These are phyloP conservation scores for Spizella passerina DNA, from an alignment of 2,797 vertebrate genomes.

Conservation along the genomic window DNA sequence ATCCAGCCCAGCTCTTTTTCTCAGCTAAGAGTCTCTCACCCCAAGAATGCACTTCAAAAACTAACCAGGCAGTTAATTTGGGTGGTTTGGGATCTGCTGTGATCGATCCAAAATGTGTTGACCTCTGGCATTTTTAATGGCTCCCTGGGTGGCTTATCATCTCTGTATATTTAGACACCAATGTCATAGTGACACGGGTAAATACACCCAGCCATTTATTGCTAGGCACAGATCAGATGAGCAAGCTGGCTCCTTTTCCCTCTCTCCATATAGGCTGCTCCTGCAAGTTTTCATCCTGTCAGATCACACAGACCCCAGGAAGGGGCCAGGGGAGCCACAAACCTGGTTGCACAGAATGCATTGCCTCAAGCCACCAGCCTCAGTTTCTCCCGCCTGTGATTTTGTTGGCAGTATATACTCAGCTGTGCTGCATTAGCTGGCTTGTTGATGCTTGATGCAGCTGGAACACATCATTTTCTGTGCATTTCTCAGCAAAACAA, in stretches of 20 bases:
- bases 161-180: background rate
- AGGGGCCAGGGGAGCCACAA: background rate
- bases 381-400: background rate
- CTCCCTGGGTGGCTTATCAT: background rate
- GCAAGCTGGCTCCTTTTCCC: background rate
- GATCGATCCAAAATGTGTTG: background rate
- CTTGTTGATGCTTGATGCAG: background rate
- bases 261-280: background rate
- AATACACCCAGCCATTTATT: background rate
- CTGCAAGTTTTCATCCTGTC: background rate
- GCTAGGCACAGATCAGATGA: background rate
- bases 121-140: slow-evolving; percentile 29
- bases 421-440: background rate
- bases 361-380: rapidly evolving
- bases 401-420: background rate
- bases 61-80: background rate
- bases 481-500: background rate
- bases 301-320: background rate
- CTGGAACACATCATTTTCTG: background rate
- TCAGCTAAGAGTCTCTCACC: rapidly evolving
- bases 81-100: background rate
- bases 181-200: background rate
- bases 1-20: background rate
- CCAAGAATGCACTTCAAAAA: background rate
- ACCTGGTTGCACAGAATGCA: rapidly evolving